phyloP scores from a whole-genome alignment of 2,113 vertebrate species.

The Centropristis striata region DNA sequence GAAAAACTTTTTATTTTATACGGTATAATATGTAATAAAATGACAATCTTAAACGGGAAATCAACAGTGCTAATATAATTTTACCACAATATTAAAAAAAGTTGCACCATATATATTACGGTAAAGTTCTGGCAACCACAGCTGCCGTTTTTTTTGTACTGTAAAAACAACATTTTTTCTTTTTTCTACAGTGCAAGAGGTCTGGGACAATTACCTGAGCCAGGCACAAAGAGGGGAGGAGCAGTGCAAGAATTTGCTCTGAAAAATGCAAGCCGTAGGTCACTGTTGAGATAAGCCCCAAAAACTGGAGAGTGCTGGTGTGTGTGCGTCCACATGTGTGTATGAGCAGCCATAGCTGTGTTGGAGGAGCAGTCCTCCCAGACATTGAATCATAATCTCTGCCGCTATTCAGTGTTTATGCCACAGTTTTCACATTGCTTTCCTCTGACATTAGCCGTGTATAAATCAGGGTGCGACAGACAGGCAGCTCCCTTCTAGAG shows the following conservation, averaged over 20 bases:
- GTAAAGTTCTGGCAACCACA: no score
- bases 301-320: conserved; percentile 39
- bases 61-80: no score
- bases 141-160: no score
- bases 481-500: conserved; percentile 93
- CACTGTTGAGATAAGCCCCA: conserved; percentile 65
- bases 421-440: conserved; percentile 92
- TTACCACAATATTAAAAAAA: no score
- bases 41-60: no score
- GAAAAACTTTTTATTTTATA: no score
- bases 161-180: no score
- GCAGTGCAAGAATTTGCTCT: conserved; percentile 15
- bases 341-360: conserved; percentile 63
- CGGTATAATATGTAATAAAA: no score
- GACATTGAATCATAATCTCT: conserved; percentile 92
- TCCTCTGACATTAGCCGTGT: conserved; percentile 89
- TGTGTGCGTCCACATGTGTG: conserved; percentile 3
- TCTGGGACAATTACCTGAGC: conserved; percentile 15
- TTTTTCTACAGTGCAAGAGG: no score
- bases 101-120: no score
- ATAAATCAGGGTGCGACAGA: conserved; percentile 90
- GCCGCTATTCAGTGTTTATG: conserved; percentile 93
- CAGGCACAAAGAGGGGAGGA: not conserved
- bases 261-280: conserved; percentile 47
- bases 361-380: conserved; percentile 86